Conservation (phyloP, 2,113 vertebrate species). For the Amazona vittata region DNA sequence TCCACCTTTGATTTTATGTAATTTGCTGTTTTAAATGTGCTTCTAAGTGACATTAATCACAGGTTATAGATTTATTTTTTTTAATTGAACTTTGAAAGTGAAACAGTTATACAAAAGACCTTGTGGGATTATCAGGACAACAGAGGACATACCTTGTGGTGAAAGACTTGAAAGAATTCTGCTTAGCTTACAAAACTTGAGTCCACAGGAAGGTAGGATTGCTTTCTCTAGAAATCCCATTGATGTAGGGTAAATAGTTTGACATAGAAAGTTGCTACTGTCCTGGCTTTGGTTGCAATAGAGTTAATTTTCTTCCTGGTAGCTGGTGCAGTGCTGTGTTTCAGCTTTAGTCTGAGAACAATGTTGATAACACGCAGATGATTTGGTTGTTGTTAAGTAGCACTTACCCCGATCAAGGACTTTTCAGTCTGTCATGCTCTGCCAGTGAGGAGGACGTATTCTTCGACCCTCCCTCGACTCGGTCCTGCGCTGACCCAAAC, state of each 20-base stretch:
- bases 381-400: neutral
- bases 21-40: neutral
- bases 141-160: neutral
- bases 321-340: neutral
- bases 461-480: no score
- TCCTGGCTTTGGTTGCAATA: neutral
- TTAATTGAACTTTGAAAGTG: neutral
- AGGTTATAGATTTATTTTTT: neutral
- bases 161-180: neutral
- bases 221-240: neutral
- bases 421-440: neutral
- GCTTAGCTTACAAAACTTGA: neutral
- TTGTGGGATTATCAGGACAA: fast-evolving
- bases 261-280: neutral
- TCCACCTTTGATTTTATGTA: neutral
- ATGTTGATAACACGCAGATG: neutral
- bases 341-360: neutral
- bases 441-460: neutral
- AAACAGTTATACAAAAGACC: neutral
- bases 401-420: neutral
- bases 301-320: neutral
- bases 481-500: neutral
- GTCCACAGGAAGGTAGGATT: neutral
- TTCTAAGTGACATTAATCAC: neutral
- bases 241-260: neutral